phyloP scores from a whole-genome alignment of 2,113 vertebrate genomes.

The Carassius carassius region DNA sequence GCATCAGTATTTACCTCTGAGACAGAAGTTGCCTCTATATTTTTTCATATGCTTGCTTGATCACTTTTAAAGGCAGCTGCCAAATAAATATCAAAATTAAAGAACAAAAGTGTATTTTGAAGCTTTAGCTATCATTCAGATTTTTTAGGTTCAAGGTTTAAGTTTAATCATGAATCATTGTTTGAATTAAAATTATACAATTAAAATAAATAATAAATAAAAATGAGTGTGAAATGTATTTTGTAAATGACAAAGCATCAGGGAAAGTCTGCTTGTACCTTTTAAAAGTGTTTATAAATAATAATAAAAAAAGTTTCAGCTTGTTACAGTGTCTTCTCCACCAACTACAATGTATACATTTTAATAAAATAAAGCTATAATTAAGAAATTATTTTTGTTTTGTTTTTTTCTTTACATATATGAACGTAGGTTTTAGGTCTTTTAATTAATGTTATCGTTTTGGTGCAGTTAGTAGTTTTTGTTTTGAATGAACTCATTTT shows the following conservation, averaged over 20 bases:
- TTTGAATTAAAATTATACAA: neutral
- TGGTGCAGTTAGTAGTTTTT: too few species aligned
- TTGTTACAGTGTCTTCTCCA: neutral
- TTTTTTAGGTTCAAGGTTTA: neutral
- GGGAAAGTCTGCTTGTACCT: neutral
- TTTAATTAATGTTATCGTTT: too few species aligned
- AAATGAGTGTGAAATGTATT: neutral
- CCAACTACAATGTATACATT: neutral
- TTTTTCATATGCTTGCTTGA: neutral
- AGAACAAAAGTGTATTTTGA: neutral
- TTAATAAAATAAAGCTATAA: neutral
- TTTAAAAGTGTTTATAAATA: too few species aligned
- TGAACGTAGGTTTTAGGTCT: neutral
- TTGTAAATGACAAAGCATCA: neutral
- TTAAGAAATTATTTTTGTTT: neutral
- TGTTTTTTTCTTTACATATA: neutral
- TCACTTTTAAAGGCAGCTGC: neutral
- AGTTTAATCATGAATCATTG: neutral
- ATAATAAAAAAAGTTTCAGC: neutral
- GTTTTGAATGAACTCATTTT: too few species aligned
- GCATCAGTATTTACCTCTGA: conserved; percentile 45
- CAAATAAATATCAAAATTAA: neutral
- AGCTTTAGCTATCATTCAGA: neutral
- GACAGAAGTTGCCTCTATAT: neutral
- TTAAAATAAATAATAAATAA: neutral